A percentile compares a stretch with the other conserved stretches of the same genome.
These are phyloP conservation scores for Pyrgus malvae DNA, from an alignment of 2,888 invertebrate genomes.

Conservation along the genomic window DNA sequence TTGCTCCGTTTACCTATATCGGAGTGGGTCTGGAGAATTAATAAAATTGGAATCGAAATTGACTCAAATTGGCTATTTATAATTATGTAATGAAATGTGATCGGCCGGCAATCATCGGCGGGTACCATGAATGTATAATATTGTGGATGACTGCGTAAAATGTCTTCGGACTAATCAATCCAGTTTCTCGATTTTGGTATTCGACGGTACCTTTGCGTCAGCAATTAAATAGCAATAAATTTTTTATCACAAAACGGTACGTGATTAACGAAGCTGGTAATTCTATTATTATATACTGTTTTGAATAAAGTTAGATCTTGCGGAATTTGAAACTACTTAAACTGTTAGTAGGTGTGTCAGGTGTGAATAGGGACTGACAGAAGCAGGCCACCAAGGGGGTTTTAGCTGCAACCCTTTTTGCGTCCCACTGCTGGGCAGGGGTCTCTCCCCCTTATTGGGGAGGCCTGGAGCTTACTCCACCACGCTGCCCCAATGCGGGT, in stretches of 20 bases:
- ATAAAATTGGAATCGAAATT: slow-evolving; percentile 28
- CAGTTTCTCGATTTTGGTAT: slow-evolving; percentile 3
- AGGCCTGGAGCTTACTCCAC: too few relatives aligned
- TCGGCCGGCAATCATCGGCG: slow-evolving; percentile 1
- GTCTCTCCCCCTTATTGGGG: too few relatives aligned
- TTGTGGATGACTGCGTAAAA: slow-evolving; percentile 2
- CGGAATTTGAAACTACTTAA: slow-evolving; percentile 23
- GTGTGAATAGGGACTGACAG: too few relatives aligned
- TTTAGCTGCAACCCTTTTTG: too few relatives aligned
- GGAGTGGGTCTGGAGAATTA: slow-evolving; percentile 35
- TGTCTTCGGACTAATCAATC: slow-evolving; percentile 9
- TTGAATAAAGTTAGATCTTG: slow-evolving; percentile 40
- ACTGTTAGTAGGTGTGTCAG: background rate
- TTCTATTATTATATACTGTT: slow-evolving; percentile 43
- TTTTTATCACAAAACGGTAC: slow-evolving; percentile 55
- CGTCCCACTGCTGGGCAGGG: too few relatives aligned
- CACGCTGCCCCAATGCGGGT: too few relatives aligned
- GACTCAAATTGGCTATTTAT: slow-evolving; percentile 25
- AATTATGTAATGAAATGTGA: slow-evolving; percentile 11
- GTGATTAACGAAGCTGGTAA: slow-evolving; percentile 46
- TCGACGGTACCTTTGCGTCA: background rate
- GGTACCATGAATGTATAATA: slow-evolving; percentile 12
- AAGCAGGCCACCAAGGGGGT: too few relatives aligned
- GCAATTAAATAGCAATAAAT: slow-evolving; percentile 48
- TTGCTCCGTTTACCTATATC: slow-evolving; percentile 40